Evolutionary conservation across 2,888 invertebrate genomes (phyloP), one percentile per base, ranked within the genome.

Genomic region (Ophioninae sp.): DNA sequence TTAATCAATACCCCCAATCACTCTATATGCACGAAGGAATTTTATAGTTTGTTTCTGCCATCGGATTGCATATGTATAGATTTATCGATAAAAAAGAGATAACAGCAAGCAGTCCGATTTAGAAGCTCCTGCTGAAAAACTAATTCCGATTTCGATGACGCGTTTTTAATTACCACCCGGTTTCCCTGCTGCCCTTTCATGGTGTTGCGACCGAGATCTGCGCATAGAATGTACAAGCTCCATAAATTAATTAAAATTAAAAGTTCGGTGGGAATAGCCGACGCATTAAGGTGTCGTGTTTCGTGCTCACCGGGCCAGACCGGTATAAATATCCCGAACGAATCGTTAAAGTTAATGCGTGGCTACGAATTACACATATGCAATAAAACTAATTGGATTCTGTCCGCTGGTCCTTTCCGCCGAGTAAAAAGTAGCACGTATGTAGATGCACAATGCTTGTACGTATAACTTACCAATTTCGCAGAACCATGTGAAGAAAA

Each of bases 321-420:
- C 63, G 64, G 51, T 51, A 51, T 51, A 51, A 51, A 51, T 51
- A 51, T 83, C 63, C 76, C 81, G 68, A 83, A 81, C 85, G 81
- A 73, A 83, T 83, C 83, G 85, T 85, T 85, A 83, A 85, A 85
- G 83, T 85, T 83, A 85, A 85, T 85, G 81, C 84, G 85, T 81
- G 73, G 81, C 81, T 81, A 83, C 83, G 83, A 83, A 85, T 84
- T 85, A 84, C 84, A 85, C 84, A 51, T 51, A 81, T 85, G 84
- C 82, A 82, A 84, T 85, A 82, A 85, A 85, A 85, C 84, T 84
- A 84, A 85, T 85, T 85, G 85, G 82, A 85, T 83, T 83, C 83
- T 83, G 81, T 81, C 81, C 81, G 56, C 61, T 76, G 64, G 76
- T 79, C 72, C 79, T 79, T 82, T 82, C 73, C 69, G 72, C 61